Evolutionary conservation across 1,140 invertebrate species (phyloP), one percentile per base, ranked within the genome.

Genomic region (Pseudomyrmex concolor): DNA sequence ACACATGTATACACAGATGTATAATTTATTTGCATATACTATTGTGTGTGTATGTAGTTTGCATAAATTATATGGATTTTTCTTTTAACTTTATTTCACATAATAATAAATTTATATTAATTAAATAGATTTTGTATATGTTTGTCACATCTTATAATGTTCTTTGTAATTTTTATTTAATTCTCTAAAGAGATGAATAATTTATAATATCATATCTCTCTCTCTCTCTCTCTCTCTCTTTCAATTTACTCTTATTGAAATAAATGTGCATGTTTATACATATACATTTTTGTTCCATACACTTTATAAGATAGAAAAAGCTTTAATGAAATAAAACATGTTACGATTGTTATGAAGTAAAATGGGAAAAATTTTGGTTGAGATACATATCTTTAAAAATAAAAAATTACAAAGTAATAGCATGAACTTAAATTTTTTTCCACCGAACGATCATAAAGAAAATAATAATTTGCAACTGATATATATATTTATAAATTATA

Each of bases 161-260:
- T 57, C n/a, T 48, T n/a, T n/a, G 15, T 50, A n/a, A 70, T 78
- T 80, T 71, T 55, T 8, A 8, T 55, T 70, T 15, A 76, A 12
- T 66, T 34, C 13, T 15, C 17, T 13, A 12, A 12, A 2, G 34
- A 34, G 34, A 34, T 34, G 5, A 34, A 34, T 34, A 34, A 34
- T 51, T 25, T 8, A 34, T 50, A 48, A 78, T 70, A 70, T 68
- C 59, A 70, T 78, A 12, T 59, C n/a, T 48, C 34, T 78, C n/a
- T 59, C n/a, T 48, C 34, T 34, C 34, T 34, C 34, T 34, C 25
- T 25, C 34, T 34, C 34, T 34, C 34, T 34, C 34, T 34, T 34
- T 34, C 34, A 34, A 34, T 34, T 34, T 34, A 34, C 34, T 34
- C 34, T 3, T 55, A 55, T 66, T 55, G 8, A 8, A 22, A 25